Conservation (phyloP, 2,888 invertebrate genomes). For the Macaria liturata region DNA sequence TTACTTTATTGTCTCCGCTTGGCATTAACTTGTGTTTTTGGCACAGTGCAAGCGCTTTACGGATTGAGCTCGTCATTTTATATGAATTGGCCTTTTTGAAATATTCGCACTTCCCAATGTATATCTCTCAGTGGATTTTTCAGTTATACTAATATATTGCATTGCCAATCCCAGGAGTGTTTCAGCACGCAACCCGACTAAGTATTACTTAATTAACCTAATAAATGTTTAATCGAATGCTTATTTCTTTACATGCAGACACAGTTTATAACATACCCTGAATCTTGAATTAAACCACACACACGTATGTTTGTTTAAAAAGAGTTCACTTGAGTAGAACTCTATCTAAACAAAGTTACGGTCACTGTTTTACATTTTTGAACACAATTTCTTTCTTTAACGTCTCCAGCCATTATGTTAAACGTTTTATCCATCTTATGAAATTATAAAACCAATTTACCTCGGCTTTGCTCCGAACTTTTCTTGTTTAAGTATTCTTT, state of each 20-base stretch:
- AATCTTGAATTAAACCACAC: no score
- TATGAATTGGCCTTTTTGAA: slow-evolving; percentile 1
- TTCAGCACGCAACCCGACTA: no score
- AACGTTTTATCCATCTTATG: slow-evolving; percentile 28
- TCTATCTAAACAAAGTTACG: background rate
- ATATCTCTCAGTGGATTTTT: no score
- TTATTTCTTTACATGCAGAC: no score
- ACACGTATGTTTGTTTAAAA: no score
- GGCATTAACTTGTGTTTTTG: slow-evolving; percentile 24
- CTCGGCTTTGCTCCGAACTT: slow-evolving; percentile 33
- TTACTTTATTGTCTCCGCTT: slow-evolving; percentile 29
- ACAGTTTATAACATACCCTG: no score
- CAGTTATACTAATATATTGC: no score
- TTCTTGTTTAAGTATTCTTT: slow-evolving; percentile 38
- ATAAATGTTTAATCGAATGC: no score
- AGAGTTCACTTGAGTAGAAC: no score
- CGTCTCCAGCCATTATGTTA: slow-evolving; percentile 20
- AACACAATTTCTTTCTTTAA: slow-evolving; percentile 9
- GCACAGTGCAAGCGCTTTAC: slow-evolving; percentile 16
- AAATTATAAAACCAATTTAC: slow-evolving; percentile 35
- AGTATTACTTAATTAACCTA: no score
- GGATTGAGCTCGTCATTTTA: slow-evolving; percentile 8
- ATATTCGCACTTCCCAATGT: background rate
- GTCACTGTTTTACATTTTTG: slow-evolving; percentile 7
- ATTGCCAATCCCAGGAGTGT: no score